Base-by-base conservation (phyloP, 2,797 vertebrate genomes). In the Diglossa cyanea region DNA sequence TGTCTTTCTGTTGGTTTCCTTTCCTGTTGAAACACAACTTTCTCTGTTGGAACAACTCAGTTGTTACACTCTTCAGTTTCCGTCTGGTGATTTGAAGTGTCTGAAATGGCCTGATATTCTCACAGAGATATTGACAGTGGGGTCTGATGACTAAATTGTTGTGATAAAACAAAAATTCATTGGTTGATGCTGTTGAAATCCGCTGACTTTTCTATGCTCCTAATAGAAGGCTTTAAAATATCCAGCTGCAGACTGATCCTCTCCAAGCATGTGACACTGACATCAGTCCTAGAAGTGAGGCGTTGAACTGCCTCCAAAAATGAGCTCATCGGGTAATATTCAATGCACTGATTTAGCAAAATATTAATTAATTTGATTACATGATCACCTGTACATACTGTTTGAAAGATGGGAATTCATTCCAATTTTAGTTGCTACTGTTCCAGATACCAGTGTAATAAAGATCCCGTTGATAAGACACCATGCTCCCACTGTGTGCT, bases 261-360 rank as follows among this genome's bases (percentile, higher is more conserved):
- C 90, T 95, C 93, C 93, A 88, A 93, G 93, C 95, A 97, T 96
- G 96, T 97, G 96, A 97, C 82, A 67, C 82, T 97, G 96, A 96
- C 96, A 97, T 97, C 96, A 97, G 95, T 95, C 94, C 93, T 95
- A 88, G 87, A 93, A 97, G 94, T 93, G 91, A 94, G 87, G 71
- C 55, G 0, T 91, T 97, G 95, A 96, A 94, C 55, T 70, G 90
- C 73, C 76, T 96, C 96, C 96, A 97, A 91, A 96, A 95, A 78
- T 96, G 94, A 97, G 91, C 91, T 97, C 95, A 97, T 47, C 5
- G 82, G 50, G 17, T 81, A 71, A 96, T 91, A 77, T 62, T 94
- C 88, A 95, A 37, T 94, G 93, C 89, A 86, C 73, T 26, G 11
- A 88, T 95, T 94, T 94, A 95, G 60, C 74, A 79, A 44, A 88